Percentiles rank a stretch among this genome's conserved stretches.
Evolutionary conservation across 2,888 invertebrate genomes (phyloP).

Genomic region (Calliphora vomitoria): DNA sequence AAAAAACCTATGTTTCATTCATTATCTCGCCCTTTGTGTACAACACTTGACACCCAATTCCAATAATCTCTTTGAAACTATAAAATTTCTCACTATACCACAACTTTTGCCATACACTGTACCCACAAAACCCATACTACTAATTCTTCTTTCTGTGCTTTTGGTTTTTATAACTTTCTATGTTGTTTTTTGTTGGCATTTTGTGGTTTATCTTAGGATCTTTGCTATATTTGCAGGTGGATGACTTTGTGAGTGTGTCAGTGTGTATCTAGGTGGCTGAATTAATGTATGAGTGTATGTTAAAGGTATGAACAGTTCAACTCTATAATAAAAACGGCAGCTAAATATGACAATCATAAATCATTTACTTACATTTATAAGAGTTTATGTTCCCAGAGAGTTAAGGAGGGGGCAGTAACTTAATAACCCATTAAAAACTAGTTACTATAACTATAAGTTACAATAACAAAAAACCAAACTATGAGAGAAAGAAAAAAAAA

Average conservation of each 20-base stretch:
- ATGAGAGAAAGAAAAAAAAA: not conserved
- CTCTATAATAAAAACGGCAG: slow-evolving; percentile 30
- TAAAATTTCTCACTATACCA: not conserved
- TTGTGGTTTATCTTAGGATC: slow-evolving; percentile 37
- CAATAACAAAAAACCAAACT: not conserved
- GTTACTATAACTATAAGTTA: slow-evolving; percentile 57
- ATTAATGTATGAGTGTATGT: slow-evolving; percentile 7
- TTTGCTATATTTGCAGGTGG: slow-evolving; percentile 32
- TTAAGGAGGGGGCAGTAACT: slow-evolving; percentile 45
- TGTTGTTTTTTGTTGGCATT: slow-evolving; percentile 16
- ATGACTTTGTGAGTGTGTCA: slow-evolving; percentile 35
- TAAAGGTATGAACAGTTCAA: slow-evolving; percentile 42
- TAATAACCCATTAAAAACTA: slow-evolving; percentile 72
- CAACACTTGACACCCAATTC: not conserved
- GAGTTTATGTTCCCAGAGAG: slow-evolving; percentile 38
- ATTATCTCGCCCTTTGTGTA: too few relatives aligned
- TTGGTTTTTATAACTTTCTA: not conserved
- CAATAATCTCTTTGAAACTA: too few relatives aligned
- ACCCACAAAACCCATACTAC: not conserved
- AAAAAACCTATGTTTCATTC: too few relatives aligned
- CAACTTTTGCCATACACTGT: not conserved
- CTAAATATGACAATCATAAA: slow-evolving; percentile 73
- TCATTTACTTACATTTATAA: slow-evolving; percentile 65
- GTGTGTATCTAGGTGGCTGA: not conserved
- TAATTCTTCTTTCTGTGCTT: slow-evolving; percentile 22